Conservation (phyloP, 1,140 invertebrate genomes). For the Laupala kohalensis region DNA sequence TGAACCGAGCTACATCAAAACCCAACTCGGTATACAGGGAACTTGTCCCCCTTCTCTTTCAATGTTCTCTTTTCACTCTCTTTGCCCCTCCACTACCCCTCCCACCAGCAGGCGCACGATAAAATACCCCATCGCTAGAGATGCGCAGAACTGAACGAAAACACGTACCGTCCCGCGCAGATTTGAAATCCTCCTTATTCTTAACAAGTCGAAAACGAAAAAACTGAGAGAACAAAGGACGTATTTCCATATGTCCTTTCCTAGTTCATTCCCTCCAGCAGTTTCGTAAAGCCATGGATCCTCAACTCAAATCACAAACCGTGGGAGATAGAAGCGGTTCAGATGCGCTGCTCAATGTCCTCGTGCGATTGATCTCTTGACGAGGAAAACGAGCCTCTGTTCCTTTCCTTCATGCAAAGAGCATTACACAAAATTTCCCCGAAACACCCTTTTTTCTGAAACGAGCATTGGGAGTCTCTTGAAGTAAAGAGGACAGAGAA, state of each 20-base stretch:
- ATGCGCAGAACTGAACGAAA: constrained; percentile 10
- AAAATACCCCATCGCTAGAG: neutral
- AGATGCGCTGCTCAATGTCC: neutral
- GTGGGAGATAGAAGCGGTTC: neutral
- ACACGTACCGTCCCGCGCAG: constrained; percentile 11
- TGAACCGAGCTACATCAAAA: neutral
- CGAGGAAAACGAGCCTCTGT: neutral
- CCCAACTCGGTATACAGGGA: neutral
- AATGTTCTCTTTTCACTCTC: neutral
- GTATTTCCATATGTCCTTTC: neutral
- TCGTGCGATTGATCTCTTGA: neutral
- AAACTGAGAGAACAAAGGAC: neutral
- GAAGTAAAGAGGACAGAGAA: neutral
- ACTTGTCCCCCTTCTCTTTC: constrained; percentile 3
- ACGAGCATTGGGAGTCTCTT: neutral
- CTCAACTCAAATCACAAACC: neutral
- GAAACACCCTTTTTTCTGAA: neutral
- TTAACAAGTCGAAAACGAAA: neutral
- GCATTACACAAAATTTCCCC: neutral
- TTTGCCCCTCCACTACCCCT: constrained; percentile 2
- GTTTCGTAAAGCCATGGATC: neutral
- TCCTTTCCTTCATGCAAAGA: neutral
- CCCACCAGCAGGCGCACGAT: neutral
- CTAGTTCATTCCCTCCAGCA: neutral
- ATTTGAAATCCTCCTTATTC: constrained; percentile 11